Conservation (phyloP, 2,888 invertebrate species). For the Drosophila atripex region DNA sequence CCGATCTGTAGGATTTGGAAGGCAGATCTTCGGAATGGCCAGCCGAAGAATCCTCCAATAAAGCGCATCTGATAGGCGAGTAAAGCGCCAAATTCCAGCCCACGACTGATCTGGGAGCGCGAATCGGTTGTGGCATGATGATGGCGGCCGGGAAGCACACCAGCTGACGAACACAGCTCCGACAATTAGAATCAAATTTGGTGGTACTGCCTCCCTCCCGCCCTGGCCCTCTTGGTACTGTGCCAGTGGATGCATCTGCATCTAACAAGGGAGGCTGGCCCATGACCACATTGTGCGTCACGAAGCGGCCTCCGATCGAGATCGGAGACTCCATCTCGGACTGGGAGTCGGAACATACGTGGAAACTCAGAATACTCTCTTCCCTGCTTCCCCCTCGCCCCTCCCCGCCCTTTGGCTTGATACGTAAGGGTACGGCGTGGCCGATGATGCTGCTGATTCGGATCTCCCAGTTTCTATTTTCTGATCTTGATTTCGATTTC, state of each 20-base stretch:
- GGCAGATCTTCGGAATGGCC: neutral
- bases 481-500: conserved; percentile 78
- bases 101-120: conserved; percentile 27
- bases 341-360: conserved; percentile 24
- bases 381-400: neutral
- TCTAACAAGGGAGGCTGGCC: conserved; percentile 38
- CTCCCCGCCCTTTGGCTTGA: conserved; percentile 53
- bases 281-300: conserved; percentile 72
- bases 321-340: conserved; percentile 17
- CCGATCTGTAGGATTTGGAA: neutral
- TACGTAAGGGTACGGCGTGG: conserved; percentile 71
- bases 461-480: conserved; percentile 56
- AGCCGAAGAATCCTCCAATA: conserved; percentile 40
- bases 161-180: conserved; percentile 45
- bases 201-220: conserved; percentile 47
- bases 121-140: conserved; percentile 53
- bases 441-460: conserved; percentile 71
- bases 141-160: conserved; percentile 19
- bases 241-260: conserved; percentile 14
- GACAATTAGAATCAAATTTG: conserved; percentile 72
- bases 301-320: conserved; percentile 49
- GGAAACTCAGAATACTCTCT: conserved; percentile 2
- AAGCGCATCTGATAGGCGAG: conserved; percentile 38
- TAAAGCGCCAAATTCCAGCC: conserved; percentile 37
- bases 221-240: neutral